Conservation (phyloP, 2,888 invertebrate species). For the Psococerastis gibbosa region DNA sequence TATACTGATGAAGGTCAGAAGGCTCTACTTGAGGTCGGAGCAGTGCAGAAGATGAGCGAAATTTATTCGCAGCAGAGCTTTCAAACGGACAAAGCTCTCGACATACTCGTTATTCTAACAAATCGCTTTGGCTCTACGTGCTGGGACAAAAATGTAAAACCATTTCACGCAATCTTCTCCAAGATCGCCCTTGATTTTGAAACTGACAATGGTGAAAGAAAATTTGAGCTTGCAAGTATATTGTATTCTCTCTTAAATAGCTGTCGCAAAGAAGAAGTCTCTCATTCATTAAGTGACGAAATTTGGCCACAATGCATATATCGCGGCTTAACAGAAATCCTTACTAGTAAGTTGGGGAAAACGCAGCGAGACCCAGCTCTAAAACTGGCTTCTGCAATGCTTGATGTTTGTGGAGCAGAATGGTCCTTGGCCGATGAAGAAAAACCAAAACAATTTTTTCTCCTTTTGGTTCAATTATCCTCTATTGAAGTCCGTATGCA, state of each 20-base stretch:
- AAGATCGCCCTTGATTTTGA: conserved; percentile 75
- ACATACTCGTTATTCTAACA: conserved; percentile 56
- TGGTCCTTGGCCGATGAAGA: conserved; percentile 68
- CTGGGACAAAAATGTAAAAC: conserved; percentile 60
- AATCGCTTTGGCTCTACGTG: conserved; percentile 49
- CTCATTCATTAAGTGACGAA: conserved; percentile 45
- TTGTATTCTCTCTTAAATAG: conserved; percentile 54
- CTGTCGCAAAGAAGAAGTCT: conserved; percentile 45
- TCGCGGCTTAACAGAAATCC: conserved; percentile 63
- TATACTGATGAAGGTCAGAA: conserved; percentile 58
- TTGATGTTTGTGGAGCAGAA: conserved; percentile 65
- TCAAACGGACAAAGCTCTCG: conserved; percentile 73
- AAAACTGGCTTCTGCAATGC: conserved; percentile 57
- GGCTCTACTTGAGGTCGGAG: conserved; percentile 56
- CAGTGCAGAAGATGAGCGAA: conserved; percentile 63
- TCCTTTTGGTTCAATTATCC: conserved; percentile 66
- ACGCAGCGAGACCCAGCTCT: conserved; percentile 78
- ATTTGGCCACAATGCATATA: conserved; percentile 67
- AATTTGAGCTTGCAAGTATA: conserved; percentile 73
- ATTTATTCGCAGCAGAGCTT: conserved; percentile 77
- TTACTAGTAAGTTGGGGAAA: conserved; percentile 70
- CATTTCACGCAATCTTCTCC: conserved; percentile 63
- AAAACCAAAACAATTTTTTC: conserved; percentile 58
- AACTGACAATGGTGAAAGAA: conserved; percentile 70
- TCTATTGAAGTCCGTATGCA: conserved; percentile 91